Conservation (phyloP, 2,797 vertebrate species). For the Garrulus glandarius region DNA sequence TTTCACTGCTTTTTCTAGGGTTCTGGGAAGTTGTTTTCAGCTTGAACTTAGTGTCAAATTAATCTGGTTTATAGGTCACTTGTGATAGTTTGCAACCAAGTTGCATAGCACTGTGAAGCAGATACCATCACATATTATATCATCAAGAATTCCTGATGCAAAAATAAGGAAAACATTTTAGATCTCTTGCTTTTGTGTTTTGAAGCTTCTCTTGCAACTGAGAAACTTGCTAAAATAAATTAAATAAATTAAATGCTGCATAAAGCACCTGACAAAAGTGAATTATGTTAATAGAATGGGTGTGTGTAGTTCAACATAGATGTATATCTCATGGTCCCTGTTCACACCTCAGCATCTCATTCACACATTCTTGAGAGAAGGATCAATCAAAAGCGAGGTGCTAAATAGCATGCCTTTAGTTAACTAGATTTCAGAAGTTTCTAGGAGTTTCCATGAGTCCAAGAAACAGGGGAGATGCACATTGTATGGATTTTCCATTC, state of each 20-base stretch:
- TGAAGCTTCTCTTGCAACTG: slow-evolving; percentile 36
- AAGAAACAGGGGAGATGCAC: neutral
- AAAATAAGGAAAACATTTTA: slow-evolving; percentile 60
- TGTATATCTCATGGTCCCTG: slow-evolving; percentile 27
- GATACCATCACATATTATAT: slow-evolving; percentile 36
- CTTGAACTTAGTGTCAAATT: slow-evolving; percentile 69
- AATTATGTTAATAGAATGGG: slow-evolving; percentile 64
- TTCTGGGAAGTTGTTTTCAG: slow-evolving; percentile 68
- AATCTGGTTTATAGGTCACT: slow-evolving; percentile 71
- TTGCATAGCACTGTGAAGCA: slow-evolving; percentile 55
- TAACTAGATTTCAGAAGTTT: slow-evolving; percentile 57
- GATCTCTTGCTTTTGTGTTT: slow-evolving; percentile 35
- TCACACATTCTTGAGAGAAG: slow-evolving; percentile 63
- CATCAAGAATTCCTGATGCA: slow-evolving; percentile 40
- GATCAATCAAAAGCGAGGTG: slow-evolving; percentile 58
- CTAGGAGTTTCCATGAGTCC: neutral
- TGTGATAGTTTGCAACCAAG: slow-evolving; percentile 55
- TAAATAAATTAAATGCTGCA: slow-evolving; percentile 39
- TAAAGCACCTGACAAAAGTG: slow-evolving; percentile 47
- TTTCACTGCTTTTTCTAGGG: slow-evolving; percentile 58
- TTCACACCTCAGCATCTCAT: slow-evolving; percentile 61
- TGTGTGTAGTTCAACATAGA: neutral
- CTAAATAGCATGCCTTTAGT: slow-evolving; percentile 54
- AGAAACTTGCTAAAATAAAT: slow-evolving; percentile 64
- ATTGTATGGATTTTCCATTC: neutral